Evolutionary conservation across 2,113 vertebrate genomes (phyloP).

Genomic region (Hemicordylus capensis): DNA sequence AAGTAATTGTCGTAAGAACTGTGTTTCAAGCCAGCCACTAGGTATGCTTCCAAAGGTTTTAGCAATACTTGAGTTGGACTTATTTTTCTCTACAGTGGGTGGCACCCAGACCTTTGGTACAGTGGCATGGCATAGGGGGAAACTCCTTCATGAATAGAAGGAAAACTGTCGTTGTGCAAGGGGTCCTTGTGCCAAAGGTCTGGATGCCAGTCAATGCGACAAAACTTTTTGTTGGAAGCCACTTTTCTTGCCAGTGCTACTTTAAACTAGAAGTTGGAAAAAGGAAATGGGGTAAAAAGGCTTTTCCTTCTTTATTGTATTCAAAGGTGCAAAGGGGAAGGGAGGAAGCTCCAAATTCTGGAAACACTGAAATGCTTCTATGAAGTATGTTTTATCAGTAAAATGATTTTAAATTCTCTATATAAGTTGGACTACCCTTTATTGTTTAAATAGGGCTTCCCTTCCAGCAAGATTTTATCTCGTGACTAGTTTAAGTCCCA

Average conservation of each 20-base stretch:
- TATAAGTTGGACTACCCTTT: too few relatives aligned
- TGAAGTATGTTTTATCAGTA: not conserved
- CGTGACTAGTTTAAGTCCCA: too few relatives aligned
- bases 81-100: constrained; percentile 29
- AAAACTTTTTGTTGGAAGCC: constrained; percentile 44
- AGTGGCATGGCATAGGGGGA: too few relatives aligned
- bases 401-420: not conserved
- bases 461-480: not conserved
- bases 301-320: not conserved
- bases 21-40: not conserved
- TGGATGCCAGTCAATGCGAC: constrained; percentile 56
- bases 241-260: constrained; percentile 44
- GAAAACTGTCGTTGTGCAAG: too few relatives aligned
- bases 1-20: constrained; percentile 53
- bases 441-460: not conserved
- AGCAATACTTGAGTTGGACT: constrained; percentile 39
- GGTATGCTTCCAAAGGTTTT: constrained; percentile 32
- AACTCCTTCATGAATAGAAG: too few relatives aligned
- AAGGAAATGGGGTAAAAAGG: not conserved
- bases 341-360: not conserved
- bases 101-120: too few relatives aligned
- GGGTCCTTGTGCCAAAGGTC: too few relatives aligned
- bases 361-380: not conserved
- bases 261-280: constrained; percentile 43
- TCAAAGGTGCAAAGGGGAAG: not conserved